A percentile compares a stretch with the other conserved stretches of the same genome.
Conservation (phyloP, 2,113 vertebrate species). For the Hemiscyllium ocellatum region DNA sequence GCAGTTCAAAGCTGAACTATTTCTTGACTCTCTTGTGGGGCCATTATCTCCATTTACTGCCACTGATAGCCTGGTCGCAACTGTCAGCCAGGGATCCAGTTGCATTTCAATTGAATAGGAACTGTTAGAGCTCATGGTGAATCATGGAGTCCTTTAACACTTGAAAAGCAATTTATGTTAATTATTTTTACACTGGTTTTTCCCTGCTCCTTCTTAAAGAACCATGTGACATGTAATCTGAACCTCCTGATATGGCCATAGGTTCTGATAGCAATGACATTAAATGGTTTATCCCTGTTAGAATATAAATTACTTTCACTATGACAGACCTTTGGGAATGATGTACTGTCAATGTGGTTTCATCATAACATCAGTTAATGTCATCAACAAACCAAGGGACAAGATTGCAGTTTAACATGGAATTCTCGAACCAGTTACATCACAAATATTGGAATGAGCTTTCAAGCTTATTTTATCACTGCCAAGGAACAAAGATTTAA, state of each 20-base stretch:
- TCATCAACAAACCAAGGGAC: constrained; percentile 97
- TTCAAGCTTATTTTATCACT: constrained; percentile 74
- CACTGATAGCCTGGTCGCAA: constrained; percentile 74
- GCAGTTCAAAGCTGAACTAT: constrained; percentile 82
- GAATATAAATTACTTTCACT: constrained; percentile 98
- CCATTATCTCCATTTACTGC: constrained; percentile 84
- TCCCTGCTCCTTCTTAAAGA: constrained; percentile 66
- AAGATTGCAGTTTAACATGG: constrained; percentile 94
- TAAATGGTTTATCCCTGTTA: constrained; percentile 95
- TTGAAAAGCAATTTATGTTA: constrained; percentile 78
- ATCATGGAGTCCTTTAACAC: constrained; percentile 44
- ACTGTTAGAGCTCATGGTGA: not conserved
- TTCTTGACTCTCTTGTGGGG: constrained; percentile 72
- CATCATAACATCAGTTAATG: constrained; percentile 93
- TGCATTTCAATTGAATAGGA: constrained; percentile 63
- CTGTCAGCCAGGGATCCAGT: constrained; percentile 65
- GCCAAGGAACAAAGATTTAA: not conserved
- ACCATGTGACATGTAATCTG: constrained; percentile 63
- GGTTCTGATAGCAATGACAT: constrained; percentile 84
- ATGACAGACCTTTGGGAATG: constrained; percentile 73
- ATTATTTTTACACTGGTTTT: constrained; percentile 84
- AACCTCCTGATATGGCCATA: constrained; percentile 72
- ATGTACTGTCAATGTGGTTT: constrained; percentile 83
- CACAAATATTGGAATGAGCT: constrained; percentile 87
- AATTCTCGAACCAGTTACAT: constrained; percentile 94